Conservation (phyloP, 2,113 vertebrate species). For the Cephalophus harveyi region DNA sequence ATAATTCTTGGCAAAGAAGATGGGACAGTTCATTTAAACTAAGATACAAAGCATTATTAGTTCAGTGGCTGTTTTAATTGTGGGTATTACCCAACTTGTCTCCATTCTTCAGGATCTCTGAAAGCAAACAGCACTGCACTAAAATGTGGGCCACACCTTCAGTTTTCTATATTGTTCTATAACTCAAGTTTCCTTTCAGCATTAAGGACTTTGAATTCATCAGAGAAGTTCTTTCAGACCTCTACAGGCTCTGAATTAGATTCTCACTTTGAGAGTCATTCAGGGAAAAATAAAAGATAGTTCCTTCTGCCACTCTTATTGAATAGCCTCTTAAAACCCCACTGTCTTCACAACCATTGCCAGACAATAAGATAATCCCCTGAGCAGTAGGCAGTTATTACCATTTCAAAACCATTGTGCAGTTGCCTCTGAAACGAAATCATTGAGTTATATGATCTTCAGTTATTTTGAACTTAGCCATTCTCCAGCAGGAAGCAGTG, state of each 20-base stretch:
- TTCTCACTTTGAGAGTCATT: slow-evolving; percentile 41
- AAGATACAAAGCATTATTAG: background rate
- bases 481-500: slow-evolving; percentile 39
- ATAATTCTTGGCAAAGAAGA: background rate
- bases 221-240: slow-evolving; percentile 39
- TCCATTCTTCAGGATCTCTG: background rate
- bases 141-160: background rate
- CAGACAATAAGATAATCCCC: slow-evolving; percentile 69
- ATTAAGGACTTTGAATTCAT: slow-evolving; percentile 37
- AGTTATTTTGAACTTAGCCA: slow-evolving; percentile 18
- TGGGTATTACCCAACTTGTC: background rate
- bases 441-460: slow-evolving; percentile 20
- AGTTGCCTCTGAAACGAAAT: slow-evolving; percentile 36
- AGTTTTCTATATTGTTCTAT: background rate
- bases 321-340: slow-evolving; percentile 57
- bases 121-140: background rate
- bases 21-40: background rate
- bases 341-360: slow-evolving; percentile 50
- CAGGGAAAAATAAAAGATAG: slow-evolving; percentile 58
- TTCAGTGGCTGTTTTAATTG: background rate
- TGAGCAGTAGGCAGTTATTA: slow-evolving; percentile 65
- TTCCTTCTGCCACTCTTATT: slow-evolving; percentile 45
- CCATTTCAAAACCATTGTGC: slow-evolving; percentile 69
- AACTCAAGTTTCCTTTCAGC: background rate
- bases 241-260: slow-evolving; percentile 35